Base-by-base conservation (phyloP, 1,140 invertebrate species). In the Drosophila chauvacae region DNA sequence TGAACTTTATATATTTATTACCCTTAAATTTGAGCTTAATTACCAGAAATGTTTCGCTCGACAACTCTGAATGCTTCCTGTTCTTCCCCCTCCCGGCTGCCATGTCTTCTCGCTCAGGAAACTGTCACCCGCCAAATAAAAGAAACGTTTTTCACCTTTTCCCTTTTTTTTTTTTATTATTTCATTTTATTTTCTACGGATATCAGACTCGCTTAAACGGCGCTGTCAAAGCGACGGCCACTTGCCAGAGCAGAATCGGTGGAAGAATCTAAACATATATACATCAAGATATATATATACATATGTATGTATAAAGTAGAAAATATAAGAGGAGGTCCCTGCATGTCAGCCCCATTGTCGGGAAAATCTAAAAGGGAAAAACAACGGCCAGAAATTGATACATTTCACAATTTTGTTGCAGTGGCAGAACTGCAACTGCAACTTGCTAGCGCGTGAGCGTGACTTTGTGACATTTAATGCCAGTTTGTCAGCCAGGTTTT, bases 401-500 rank as follows among this genome's bases (percentile, higher is more conserved):
- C 80, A 88, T 87, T 87, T 77, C 72, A 68, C 65, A 87, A 83
- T 77, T 79, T 70, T 76, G 70, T 82, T 79, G 75, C 70, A 57
- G 58, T 61, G 44, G 71, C 59, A 51, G 51, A 70, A 65, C 78
- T 30, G 28, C 23, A 70, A 65, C 78, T 30, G 28, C 23, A 48
- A 28, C 45, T 48, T 26, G 13, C 14, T 28, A 71, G 80, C 84
- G 83, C 84, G 84, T 87, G 83, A 88, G 83, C 84, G 84, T 87
- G 83, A 88, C 84, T 88, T 87, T 83, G 48, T 87, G 83, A 87
- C 80, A 87, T 87, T 88, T 87, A 83, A 88, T 88, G 83, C 84
- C 83, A 88, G 71, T 80, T 88, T 73, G 79, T 76, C 82, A 84
- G 62, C 62, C 68, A 53, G 64, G 20, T 39, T 64, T 75, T 80